phyloP scores from a whole-genome alignment of 2,113 vertebrate genomes.

The Scolopax mira region DNA sequence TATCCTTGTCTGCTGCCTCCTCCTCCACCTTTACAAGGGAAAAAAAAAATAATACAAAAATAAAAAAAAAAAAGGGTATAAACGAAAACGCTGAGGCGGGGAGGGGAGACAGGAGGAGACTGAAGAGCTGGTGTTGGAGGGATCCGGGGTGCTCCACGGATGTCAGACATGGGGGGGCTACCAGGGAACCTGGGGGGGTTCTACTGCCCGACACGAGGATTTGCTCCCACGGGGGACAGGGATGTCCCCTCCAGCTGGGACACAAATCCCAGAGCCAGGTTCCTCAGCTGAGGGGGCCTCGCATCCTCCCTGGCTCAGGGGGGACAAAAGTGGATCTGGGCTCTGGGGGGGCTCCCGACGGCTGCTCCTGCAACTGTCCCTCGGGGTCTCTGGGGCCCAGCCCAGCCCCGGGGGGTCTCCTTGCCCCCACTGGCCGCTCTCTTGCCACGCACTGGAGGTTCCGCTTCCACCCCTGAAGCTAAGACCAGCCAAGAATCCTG shows the following conservation, averaged over 20 bases:
- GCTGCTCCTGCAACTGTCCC: accelerated
- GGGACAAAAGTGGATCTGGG: neutral
- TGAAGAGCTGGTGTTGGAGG: neutral
- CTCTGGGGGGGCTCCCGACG: neutral
- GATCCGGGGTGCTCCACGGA: neutral
- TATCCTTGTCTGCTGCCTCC: slow-evolving; percentile 84
- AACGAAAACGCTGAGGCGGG: neutral
- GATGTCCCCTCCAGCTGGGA: neutral
- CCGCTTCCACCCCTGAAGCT: neutral
- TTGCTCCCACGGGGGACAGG: too few species aligned
- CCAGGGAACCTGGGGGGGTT: accelerated
- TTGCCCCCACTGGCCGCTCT: neutral
- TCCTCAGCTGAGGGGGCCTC: neutral
- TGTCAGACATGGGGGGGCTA: neutral
- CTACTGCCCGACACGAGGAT: neutral
- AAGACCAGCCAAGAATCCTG: neutral
- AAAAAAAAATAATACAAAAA: neutral
- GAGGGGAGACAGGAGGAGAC: neutral
- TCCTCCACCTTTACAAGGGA: slow-evolving; percentile 77
- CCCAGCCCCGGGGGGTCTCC: neutral
- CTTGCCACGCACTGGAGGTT: neutral
- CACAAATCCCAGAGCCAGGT: neutral
- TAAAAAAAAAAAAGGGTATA: neutral
- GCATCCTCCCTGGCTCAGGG: neutral
- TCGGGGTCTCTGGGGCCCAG: accelerated